These are phyloP conservation scores for Sceloporus undulatus DNA, from an alignment of 2,113 vertebrate genomes.

Conservation along the genomic window DNA sequence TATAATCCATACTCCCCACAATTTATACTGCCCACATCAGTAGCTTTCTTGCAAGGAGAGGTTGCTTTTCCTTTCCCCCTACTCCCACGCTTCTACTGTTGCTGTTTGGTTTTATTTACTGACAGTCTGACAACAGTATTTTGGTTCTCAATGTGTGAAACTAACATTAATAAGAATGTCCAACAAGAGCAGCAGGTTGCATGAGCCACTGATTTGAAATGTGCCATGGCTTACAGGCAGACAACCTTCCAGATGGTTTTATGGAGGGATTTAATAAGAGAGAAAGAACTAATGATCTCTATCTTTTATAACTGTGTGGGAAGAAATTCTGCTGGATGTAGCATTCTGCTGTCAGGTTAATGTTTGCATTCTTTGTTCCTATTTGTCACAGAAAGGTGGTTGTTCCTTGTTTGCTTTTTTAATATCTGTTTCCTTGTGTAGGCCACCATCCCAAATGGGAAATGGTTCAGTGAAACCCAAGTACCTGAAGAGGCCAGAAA, in stretches of 20 bases:
- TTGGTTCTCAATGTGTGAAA: slow-evolving; percentile 9
- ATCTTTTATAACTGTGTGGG: background rate
- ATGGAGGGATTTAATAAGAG: background rate
- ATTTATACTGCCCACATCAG: background rate
- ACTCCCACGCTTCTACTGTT: slow-evolving; percentile 30
- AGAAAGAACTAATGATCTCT: background rate
- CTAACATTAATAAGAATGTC: slow-evolving; percentile 11
- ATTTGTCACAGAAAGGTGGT: background rate
- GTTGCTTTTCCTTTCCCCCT: background rate
- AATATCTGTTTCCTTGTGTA: slow-evolving; percentile 39
- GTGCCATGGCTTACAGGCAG: background rate
- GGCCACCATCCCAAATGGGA: slow-evolving; percentile 82
- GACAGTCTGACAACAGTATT: slow-evolving; percentile 29
- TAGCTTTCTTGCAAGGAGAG: background rate
- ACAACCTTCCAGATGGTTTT: background rate
- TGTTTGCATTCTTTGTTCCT: background rate
- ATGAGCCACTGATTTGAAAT: background rate
- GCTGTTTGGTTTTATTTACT: slow-evolving; percentile 34
- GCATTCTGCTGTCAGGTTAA: background rate
- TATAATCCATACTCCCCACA: background rate
- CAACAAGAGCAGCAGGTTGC: slow-evolving; percentile 10
- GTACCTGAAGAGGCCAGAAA: slow-evolving; percentile 79
- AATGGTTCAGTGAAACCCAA: slow-evolving; percentile 90
- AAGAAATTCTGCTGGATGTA: background rate
- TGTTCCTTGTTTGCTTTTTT: background rate